These are phyloP conservation scores for Helleia helle DNA, from an alignment of 2,888 invertebrate species.

Conservation along the genomic window DNA sequence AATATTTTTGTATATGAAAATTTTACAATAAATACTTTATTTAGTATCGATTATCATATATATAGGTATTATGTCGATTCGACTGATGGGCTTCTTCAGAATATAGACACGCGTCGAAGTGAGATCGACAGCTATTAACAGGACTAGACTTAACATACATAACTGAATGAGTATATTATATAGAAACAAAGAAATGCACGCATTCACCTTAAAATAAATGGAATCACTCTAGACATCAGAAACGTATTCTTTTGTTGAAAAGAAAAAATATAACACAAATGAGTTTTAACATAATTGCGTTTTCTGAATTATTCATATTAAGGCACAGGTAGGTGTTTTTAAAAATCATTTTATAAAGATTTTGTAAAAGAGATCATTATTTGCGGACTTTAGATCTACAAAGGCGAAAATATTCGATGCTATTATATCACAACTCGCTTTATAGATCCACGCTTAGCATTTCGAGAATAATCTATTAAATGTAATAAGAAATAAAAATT, in stretches of 20 bases:
- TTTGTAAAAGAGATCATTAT: conserved; percentile 16
- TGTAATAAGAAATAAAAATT: conserved; percentile 23
- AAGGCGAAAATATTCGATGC: conserved; percentile 11
- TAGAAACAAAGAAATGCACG: conserved; percentile 71
- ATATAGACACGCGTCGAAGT: conserved; percentile 56
- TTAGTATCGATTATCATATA: conserved; percentile 20
- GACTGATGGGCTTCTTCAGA: conserved; percentile 52
- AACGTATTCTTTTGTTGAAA: conserved; percentile 41
- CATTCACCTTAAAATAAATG: conserved; percentile 71
- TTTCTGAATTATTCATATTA: too few relatives aligned
- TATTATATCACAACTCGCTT: conserved; percentile 31
- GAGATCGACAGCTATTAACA: conserved; percentile 61
- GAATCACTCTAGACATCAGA: conserved; percentile 65
- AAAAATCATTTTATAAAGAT: too few relatives aligned
- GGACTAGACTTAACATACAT: conserved; percentile 66
- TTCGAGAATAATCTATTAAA: conserved; percentile 29
- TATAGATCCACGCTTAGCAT: conserved; percentile 33
- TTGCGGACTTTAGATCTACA: conserved; percentile 10
- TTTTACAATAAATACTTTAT: conserved; percentile 26
- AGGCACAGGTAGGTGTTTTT: too few relatives aligned
- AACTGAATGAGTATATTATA: conserved; percentile 64
- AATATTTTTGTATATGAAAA: conserved; percentile 22
- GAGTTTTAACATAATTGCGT: conserved; percentile 1
- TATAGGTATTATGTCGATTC: conserved; percentile 16
- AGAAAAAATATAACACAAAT: conserved; percentile 51